phyloP scores from a whole-genome alignment of 1,140 invertebrate genomes.

The Brachionus plicatilis region DNA sequence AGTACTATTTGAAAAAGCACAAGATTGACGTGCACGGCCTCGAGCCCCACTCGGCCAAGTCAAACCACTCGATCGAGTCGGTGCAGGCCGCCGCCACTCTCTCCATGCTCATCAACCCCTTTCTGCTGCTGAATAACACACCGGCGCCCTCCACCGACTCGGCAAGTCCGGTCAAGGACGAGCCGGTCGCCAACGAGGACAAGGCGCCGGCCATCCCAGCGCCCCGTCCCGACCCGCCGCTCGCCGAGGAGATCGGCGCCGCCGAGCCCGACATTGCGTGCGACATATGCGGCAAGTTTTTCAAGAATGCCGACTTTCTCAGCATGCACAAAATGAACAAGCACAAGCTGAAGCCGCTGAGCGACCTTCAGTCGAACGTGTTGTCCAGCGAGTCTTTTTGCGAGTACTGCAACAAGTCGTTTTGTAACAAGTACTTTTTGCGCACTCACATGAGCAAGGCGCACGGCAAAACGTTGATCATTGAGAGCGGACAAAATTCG shows the following conservation, averaged over 20 bases:
- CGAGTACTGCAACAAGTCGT: conserved; percentile 33
- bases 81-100: conserved; percentile 8
- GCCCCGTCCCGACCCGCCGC: neutral
- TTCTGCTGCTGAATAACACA: neutral
- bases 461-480: conserved; percentile 36
- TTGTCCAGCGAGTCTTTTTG: conserved; percentile 19
- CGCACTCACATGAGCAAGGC: conserved; percentile 29
- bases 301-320: conserved; percentile 7
- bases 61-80: neutral
- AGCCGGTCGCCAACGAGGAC: neutral
- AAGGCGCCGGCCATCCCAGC: too few relatives aligned
- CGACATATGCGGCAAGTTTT: neutral
- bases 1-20: conserved; percentile 41
- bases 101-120: conserved; percentile 12
- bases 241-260: neutral
- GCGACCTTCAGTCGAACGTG: conserved; percentile 9
- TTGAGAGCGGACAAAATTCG: conserved; percentile 12
- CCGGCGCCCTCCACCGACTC: neutral
- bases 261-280: neutral
- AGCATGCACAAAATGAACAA: conserved; percentile 33
- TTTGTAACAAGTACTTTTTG: conserved; percentile 41
- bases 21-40: conserved; percentile 36
- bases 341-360: conserved; percentile 22
- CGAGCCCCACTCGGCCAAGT: neutral
- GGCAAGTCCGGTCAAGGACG: neutral